A percentile compares a stretch with the other conserved stretches of the same genome.
These are phyloP conservation scores for Metalampra italica DNA, from an alignment of 2,888 invertebrate genomes.

Conservation along the genomic window DNA sequence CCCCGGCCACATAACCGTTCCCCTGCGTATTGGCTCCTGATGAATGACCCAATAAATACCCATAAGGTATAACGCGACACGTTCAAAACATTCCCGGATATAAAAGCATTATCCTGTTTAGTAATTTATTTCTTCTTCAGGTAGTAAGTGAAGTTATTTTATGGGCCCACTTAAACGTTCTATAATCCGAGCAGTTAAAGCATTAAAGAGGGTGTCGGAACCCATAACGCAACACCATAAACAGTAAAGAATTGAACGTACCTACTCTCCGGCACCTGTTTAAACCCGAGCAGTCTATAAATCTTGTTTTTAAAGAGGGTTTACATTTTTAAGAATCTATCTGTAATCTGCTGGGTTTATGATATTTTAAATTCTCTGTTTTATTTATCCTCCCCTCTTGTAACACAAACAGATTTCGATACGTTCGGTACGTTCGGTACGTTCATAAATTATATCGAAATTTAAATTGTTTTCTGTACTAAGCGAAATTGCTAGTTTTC, in stretches of 20 bases:
- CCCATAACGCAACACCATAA: conserved; percentile 63
- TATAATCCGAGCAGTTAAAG: conserved; percentile 68
- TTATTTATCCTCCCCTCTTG: conserved; percentile 18
- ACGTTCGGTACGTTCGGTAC: neutral
- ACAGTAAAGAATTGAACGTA: conserved; percentile 55
- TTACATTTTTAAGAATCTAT: conserved; percentile 29
- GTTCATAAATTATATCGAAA: conserved; percentile 3
- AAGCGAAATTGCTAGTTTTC: neutral
- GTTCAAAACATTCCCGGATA: conserved; percentile 70
- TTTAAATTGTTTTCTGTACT: conserved; percentile 8
- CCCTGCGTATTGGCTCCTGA: conserved; percentile 68
- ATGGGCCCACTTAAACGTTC: conserved; percentile 71
- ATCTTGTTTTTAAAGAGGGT: conserved; percentile 43
- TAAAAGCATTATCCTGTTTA: conserved; percentile 77
- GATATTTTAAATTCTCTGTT: conserved; percentile 18
- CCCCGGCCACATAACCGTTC: conserved; percentile 68
- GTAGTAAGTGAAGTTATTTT: conserved; percentile 70
- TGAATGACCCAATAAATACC: conserved; percentile 77
- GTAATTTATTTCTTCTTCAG: conserved; percentile 76
- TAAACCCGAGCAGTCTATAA: conserved; percentile 49
- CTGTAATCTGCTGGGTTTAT: conserved; percentile 27
- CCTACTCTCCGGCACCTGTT: conserved; percentile 56
- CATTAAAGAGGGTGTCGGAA: conserved; percentile 64
- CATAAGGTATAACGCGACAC: conserved; percentile 71
- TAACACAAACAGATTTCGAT: conserved; percentile 15